Conservation (phyloP, 2,888 invertebrate genomes). For the Polia nebulosa region DNA sequence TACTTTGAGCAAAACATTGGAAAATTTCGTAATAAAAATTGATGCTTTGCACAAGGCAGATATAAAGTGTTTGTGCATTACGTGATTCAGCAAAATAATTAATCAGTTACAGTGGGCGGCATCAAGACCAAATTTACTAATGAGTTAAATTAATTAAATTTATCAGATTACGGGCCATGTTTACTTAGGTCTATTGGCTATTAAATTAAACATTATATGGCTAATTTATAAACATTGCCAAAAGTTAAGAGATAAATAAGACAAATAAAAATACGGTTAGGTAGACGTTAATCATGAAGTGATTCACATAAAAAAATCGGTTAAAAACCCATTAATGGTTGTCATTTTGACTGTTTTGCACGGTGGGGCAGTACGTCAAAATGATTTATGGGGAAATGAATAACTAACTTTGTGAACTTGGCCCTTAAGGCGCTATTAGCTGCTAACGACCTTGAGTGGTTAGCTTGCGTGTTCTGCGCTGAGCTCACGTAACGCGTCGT, state of each 20-base stretch:
- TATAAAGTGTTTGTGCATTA: neutral
- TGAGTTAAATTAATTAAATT: no score
- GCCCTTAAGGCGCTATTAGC: no score
- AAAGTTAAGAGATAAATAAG: neutral
- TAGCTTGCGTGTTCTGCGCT: no score
- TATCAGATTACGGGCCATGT: no score
- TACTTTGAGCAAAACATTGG: conserved; percentile 13
- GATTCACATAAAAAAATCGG: neutral
- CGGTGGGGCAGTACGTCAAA: neutral
- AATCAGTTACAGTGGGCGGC: neutral
- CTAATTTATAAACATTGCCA: neutral
- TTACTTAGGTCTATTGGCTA: no score
- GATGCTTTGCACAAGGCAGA: neutral
- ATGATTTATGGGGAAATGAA: neutral
- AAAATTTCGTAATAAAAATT: neutral
- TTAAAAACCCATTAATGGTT: neutral
- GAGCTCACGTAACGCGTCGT: no score
- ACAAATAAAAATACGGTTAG: neutral
- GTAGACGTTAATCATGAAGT: neutral
- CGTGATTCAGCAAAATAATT: neutral
- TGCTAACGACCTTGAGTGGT: no score
- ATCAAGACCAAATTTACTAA: no score
- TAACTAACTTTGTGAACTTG: neutral
- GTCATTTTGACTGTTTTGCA: neutral
- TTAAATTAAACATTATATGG: neutral